Base-by-base conservation (phyloP, 2,797 vertebrate species). In the Phrynocephalus guinanensis region DNA sequence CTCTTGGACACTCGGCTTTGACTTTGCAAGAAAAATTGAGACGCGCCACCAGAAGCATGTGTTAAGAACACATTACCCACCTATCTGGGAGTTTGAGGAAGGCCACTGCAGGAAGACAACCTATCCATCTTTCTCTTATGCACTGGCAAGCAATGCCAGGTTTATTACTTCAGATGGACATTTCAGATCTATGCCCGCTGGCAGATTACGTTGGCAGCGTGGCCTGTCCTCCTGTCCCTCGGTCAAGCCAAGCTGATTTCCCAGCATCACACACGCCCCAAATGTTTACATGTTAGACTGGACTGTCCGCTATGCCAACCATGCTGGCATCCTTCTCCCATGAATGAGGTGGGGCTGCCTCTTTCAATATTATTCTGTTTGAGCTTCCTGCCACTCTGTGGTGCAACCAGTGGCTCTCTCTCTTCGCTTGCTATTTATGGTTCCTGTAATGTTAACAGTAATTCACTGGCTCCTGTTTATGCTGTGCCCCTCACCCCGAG, bases 361-460 rank as follows among this genome's bases (percentile, higher is more conserved):
- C 82, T 87, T 84, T 87, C 56, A 90, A 87, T 90, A 84, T 90
- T 90, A 90, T 87, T 87, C 78, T 85, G 86, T 87, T 87, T 87
- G 86, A 76, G 38, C 86, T 82, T 87, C 38, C 86, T 76, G 48
- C 88, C 82, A 70, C n/a, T 80, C 77, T 67, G 89, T 71, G 11
- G 79, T 66, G 77, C 18, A 82, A 67, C 63, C 52, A 70, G 50
- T 56, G 38, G 77, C 63, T 87, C 76, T 86, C 77, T 84, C 75
- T 85, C 78, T 83, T 79, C 22, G 7, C 71, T 77, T 20, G 83
- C 86, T 84, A 87, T 87, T 81, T 87, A 82, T 77, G 78, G 33
- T 13, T 78, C 66, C 30, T 50, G 71, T 77, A 70, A 84, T 81
- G 81, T 68, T 77, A 82, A 85, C 83, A 70, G 72, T 67, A 85